phyloP scores from a whole-genome alignment of 2,888 invertebrate species.

The Acrobasis consociella region DNA sequence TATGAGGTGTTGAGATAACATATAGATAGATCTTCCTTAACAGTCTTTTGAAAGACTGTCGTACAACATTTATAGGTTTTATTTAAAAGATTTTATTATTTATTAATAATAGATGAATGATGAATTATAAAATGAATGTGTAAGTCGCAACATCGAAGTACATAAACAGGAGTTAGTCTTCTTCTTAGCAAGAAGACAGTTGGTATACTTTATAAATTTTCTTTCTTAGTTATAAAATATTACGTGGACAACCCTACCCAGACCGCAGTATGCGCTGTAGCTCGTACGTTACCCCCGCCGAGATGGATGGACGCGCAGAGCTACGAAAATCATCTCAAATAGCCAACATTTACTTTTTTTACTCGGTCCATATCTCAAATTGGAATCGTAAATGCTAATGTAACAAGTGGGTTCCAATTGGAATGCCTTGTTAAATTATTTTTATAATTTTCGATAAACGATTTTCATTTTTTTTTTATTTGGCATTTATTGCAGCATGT shows the following conservation, averaged over 20 bases:
- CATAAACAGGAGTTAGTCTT: too few relatives aligned
- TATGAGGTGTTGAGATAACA: too few relatives aligned
- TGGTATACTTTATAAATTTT: too few relatives aligned
- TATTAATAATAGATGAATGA: too few relatives aligned
- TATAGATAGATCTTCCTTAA: too few relatives aligned
- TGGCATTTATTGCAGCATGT: not conserved
- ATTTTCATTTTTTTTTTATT: constrained; percentile 2
- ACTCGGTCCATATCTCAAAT: constrained; percentile 18
- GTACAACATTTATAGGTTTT: too few relatives aligned
- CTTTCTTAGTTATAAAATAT: too few relatives aligned
- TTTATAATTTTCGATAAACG: constrained; percentile 9
- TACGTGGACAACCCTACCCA: constrained; percentile 19
- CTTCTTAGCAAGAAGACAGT: too few relatives aligned
- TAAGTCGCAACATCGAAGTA: too few relatives aligned
- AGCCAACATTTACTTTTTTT: constrained; percentile 16
- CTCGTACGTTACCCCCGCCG: constrained; percentile 43
- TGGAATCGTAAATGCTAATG: constrained; percentile 19
- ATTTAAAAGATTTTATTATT: too few relatives aligned
- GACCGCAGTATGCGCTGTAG: constrained; percentile 46
- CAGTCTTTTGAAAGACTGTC: too few relatives aligned
- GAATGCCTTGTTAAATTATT: constrained; percentile 20
- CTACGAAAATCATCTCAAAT: constrained; percentile 28
- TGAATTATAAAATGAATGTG: too few relatives aligned
- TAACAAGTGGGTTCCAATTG: constrained; percentile 17
- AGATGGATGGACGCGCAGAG: constrained; percentile 35